Conservation (phyloP, 2,888 invertebrate genomes). For the Siphlonurus alternatus region DNA sequence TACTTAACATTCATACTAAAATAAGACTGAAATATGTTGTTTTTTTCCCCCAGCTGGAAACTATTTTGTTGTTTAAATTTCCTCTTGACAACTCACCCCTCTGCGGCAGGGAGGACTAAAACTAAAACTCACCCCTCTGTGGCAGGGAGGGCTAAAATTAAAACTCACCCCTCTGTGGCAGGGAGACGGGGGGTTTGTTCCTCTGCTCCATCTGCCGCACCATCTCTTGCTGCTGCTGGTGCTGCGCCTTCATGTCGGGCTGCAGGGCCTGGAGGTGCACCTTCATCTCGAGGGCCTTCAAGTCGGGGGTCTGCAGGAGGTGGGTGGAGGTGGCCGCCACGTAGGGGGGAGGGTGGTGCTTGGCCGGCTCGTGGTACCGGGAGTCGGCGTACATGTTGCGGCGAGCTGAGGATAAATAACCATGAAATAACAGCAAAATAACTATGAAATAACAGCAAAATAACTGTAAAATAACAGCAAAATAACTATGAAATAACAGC, state of each 20-base stretch:
- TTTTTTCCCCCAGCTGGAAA: too few relatives aligned
- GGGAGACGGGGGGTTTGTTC: constrained; percentile 9
- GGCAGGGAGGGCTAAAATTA: too few relatives aligned
- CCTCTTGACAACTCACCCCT: background rate
- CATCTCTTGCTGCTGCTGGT: background rate
- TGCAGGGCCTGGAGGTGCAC: background rate
- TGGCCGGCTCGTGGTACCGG: background rate
- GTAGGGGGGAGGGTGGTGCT: background rate
- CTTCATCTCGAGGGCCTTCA: background rate
- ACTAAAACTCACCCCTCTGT: background rate
- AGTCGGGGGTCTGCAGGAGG: background rate
- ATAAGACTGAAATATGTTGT: too few relatives aligned
- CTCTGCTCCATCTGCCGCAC: constrained; percentile 5
- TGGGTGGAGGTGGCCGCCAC: background rate
- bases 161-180: background rate
- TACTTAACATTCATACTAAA: too few relatives aligned
- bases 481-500: too few relatives aligned
- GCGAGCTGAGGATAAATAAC: too few relatives aligned
- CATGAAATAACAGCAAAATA: too few relatives aligned
- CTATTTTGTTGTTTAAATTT: too few relatives aligned
- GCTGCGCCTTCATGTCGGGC: background rate
- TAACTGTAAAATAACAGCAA: too few relatives aligned
- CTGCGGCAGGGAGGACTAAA: background rate
- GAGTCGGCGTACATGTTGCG: background rate
- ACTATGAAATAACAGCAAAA: too few relatives aligned